Evolutionary conservation across 2,797 vertebrate genomes (phyloP).

Genomic region (Leptatherina wallacei): DNA sequence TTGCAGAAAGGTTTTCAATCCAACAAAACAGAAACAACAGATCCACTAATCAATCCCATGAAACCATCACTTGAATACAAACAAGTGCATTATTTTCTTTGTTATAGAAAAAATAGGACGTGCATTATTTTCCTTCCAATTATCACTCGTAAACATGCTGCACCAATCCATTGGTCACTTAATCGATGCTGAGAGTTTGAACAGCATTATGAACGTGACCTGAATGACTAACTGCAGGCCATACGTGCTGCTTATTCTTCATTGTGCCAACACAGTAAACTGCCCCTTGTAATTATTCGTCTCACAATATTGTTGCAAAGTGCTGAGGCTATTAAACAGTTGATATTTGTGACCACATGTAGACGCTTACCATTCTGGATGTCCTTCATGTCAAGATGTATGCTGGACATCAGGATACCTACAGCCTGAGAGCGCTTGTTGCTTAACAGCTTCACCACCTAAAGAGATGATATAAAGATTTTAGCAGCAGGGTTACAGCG

Average conservation of each 20-base stretch:
- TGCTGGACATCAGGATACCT: constrained; percentile 98
- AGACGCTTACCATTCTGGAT: constrained; percentile 92
- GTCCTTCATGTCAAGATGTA: constrained; percentile 98
- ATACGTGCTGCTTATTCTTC: not conserved
- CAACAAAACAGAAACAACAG: not conserved
- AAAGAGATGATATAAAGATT: constrained; percentile 16
- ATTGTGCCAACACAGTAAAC: not conserved
- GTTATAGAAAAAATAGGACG: not conserved
- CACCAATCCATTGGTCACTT: not conserved
- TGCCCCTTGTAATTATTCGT: not conserved
- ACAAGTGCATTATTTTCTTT: not conserved
- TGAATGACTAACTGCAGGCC: not conserved
- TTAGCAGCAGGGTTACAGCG: not conserved
- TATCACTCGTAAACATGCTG: not conserved
- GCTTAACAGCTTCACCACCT: constrained; percentile 96
- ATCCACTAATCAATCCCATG: not conserved
- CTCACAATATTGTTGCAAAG: not conserved
- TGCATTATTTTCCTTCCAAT: not conserved
- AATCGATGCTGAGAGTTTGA: not conserved
- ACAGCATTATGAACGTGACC: not conserved
- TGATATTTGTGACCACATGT: not conserved
- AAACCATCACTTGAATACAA: not conserved
- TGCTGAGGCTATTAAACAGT: not conserved
- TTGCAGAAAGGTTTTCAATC: not conserved
- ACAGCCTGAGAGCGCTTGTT: constrained; percentile 99